Conservation (phyloP, 2,797 vertebrate species). For the Liparis tanakae region DNA sequence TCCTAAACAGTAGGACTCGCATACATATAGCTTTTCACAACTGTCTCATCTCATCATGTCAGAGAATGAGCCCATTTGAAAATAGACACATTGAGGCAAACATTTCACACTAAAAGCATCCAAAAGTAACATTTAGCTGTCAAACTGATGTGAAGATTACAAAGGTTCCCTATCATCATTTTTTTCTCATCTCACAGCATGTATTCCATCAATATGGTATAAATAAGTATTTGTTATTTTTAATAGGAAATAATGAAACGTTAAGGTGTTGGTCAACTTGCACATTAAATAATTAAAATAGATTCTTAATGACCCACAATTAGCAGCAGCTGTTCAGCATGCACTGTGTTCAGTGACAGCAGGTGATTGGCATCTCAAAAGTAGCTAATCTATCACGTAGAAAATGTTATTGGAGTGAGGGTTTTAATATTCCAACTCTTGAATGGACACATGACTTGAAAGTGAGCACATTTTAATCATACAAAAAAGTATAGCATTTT, state of each 20-base stretch:
- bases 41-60: conserved; percentile 59
- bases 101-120: conserved; percentile 36
- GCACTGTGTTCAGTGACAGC: not conserved
- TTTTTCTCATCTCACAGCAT: conserved; percentile 26
- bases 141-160: conserved; percentile 31
- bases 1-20: conserved; percentile 75
- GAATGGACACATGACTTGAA: not conserved
- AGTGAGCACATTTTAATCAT: not conserved
- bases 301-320: not conserved
- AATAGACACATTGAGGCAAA: conserved; percentile 49
- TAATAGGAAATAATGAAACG: conserved; percentile 10
- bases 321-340: not conserved
- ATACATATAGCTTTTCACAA: conserved; percentile 61
- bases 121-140: conserved; percentile 40
- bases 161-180: conserved; percentile 16
- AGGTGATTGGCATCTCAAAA: conserved; percentile 1
- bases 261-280: conserved; percentile 3
- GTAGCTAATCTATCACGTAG: not conserved
- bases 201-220: conserved; percentile 40
- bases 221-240: conserved; percentile 26
- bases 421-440: not conserved
- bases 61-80: conserved; percentile 45
- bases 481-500: not conserved
- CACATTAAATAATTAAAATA: conserved; percentile 2
- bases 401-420: not conserved